Conservation (phyloP, 2,888 invertebrate genomes). For the Trissolcus brochymenae region DNA sequence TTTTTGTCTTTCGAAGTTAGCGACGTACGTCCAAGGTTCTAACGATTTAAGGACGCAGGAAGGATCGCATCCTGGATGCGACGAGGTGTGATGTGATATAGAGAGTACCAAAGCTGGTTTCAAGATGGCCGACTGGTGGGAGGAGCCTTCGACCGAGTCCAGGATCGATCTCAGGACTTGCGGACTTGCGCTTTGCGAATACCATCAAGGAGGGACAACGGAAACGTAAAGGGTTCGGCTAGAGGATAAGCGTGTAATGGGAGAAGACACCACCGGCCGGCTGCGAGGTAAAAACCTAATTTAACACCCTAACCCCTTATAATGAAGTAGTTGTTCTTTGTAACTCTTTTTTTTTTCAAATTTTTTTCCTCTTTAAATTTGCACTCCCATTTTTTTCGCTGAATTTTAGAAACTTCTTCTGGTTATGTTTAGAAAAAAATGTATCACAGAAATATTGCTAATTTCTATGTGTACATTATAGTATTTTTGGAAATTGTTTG, state of each 20-base stretch:
- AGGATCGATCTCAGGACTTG: conserved; percentile 74
- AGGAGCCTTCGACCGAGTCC: conserved; percentile 74
- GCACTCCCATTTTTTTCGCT: conserved; percentile 25
- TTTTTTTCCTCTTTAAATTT: conserved; percentile 30
- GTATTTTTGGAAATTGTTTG: no score
- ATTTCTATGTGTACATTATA: no score
- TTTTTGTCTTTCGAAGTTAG: conserved; percentile 11
- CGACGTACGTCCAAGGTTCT: conserved; percentile 16
- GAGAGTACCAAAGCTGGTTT: conserved; percentile 70
- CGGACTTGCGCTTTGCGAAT: conserved; percentile 55
- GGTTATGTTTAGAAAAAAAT: no score
- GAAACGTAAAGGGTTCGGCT: conserved; percentile 42
- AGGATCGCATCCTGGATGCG: conserved; percentile 66
- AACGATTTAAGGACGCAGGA: conserved; percentile 41
- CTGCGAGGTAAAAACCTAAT: conserved; percentile 40
- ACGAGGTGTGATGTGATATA: conserved; percentile 74
- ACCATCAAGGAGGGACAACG: conserved; percentile 52
- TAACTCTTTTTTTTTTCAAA: not conserved
- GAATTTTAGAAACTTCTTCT: conserved; percentile 59
- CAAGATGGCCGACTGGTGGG: conserved; percentile 77
- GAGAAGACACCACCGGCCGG: conserved; percentile 29
- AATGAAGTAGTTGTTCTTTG: conserved; percentile 20
- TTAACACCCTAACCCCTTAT: conserved; percentile 44
- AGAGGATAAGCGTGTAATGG: conserved; percentile 29
- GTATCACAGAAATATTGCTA: no score